Percentiles rank a stretch among this genome's conserved stretches.
These are phyloP conservation scores for Camptogramma bilineatum DNA, from an alignment of 2,888 invertebrate species.

Conservation along the genomic window DNA sequence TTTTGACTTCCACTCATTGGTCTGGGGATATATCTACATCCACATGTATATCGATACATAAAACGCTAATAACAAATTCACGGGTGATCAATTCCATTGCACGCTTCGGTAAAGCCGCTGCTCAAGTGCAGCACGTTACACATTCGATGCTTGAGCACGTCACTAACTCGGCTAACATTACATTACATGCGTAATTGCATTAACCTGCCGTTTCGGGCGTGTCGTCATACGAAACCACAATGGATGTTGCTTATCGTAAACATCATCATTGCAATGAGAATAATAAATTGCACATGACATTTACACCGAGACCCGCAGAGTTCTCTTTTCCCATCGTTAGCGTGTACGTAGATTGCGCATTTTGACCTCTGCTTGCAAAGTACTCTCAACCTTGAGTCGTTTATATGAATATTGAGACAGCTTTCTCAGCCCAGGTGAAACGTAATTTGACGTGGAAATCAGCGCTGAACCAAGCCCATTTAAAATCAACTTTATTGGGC, in stretches of 20 bases:
- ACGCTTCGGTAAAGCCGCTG: constrained; percentile 39
- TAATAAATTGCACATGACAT: constrained; percentile 44
- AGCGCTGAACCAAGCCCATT: constrained; percentile 15
- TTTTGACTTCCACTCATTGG: too few relatives aligned
- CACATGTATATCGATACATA: too few relatives aligned
- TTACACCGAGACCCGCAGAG: constrained; percentile 25
- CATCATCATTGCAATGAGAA: constrained; percentile 37
- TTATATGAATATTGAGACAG: constrained; percentile 42
- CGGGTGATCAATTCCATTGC: constrained; percentile 34
- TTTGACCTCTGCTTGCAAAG: constrained; percentile 46
- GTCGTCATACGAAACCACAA: constrained; percentile 43
- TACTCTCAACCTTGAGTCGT: constrained; percentile 49
- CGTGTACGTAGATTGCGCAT: constrained; percentile 42
- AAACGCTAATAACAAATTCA: constrained; percentile 18
- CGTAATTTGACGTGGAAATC: constrained; percentile 27
- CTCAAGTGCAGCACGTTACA: constrained; percentile 32
- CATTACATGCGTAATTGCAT: constrained; percentile 53
- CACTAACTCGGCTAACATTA: constrained; percentile 55
- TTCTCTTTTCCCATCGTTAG: constrained; percentile 51
- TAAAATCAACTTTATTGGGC: constrained; percentile 10
- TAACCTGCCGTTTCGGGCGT: constrained; percentile 42
- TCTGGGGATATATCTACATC: too few relatives aligned
- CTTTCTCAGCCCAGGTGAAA: constrained; percentile 44
- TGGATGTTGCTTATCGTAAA: constrained; percentile 40
- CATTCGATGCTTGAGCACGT: constrained; percentile 38